These are phyloP conservation scores for Paracentrotus lividus DNA, from an alignment of 53 echinoderm and acorn worm genomes.

Conservation along the genomic window DNA sequence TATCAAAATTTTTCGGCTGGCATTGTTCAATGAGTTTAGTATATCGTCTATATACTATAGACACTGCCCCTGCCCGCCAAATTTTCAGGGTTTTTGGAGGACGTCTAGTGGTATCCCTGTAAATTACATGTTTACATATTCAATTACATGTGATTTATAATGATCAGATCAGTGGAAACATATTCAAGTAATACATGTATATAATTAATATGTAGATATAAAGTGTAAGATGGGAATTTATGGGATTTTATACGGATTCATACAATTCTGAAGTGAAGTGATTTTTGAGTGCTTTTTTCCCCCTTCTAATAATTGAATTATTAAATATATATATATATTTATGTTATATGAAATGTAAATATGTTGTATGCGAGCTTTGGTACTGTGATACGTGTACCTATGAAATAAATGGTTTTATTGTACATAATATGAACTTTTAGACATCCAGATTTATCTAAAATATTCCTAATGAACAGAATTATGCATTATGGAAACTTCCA, in stretches of 20 bases:
- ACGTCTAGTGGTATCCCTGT: too few species aligned
- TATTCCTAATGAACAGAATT: conserved; percentile 2
- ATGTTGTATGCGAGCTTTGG: background rate
- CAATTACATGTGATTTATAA: background rate
- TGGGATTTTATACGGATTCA: background rate
- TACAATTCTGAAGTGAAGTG: background rate
- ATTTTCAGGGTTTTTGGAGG: too few species aligned
- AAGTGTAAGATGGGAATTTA: background rate
- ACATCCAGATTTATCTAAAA: background rate
- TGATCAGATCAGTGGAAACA: background rate
- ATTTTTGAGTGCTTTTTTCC: background rate
- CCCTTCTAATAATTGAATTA: background rate
- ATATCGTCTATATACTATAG: too few species aligned
- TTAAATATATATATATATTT: background rate
- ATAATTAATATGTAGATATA: background rate
- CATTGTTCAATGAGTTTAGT: too few species aligned
- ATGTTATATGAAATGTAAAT: background rate
- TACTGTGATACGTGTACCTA: background rate
- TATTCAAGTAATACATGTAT: background rate
- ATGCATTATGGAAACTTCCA: background rate
- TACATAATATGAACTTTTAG: conserved; percentile 6
- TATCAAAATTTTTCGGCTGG: too few species aligned
- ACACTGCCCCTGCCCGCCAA: too few species aligned
- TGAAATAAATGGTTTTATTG: background rate
- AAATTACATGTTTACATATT: background rate